Percentiles rank a stretch among this genome's conserved stretches.
These are phyloP conservation scores for Euura saliciscinereae DNA, from an alignment of 1,140 invertebrate genomes.

Conservation along the genomic window DNA sequence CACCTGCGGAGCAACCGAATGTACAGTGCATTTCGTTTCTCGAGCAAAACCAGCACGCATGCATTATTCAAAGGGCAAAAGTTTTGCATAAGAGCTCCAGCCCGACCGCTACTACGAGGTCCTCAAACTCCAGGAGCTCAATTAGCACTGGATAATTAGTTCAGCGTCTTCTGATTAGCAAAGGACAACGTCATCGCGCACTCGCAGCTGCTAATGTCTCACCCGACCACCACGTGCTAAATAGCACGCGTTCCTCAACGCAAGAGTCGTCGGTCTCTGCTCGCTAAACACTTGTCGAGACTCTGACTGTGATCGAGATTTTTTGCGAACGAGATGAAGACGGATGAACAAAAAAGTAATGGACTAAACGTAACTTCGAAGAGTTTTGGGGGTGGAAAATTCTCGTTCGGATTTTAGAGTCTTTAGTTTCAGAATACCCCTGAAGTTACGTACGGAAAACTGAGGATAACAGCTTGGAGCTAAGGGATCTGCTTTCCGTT, in stretches of 20 bases:
- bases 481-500: neutral
- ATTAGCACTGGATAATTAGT: slow-evolving; percentile 54
- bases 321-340: no score
- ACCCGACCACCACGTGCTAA: slow-evolving; percentile 43
- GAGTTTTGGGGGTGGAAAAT: no score
- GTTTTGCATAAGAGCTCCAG: slow-evolving; percentile 39
- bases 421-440: no score
- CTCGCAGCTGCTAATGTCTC: slow-evolving; percentile 40
- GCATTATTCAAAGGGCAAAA: slow-evolving; percentile 42
- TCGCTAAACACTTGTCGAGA: neutral
- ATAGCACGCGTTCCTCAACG: slow-evolving; percentile 35
- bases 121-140: slow-evolving; percentile 26
- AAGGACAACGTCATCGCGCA: slow-evolving; percentile 38
- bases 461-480: neutral
- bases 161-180: slow-evolving; percentile 47
- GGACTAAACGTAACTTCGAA: no score
- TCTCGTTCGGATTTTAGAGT: no score
- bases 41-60: slow-evolving; percentile 37
- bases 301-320: no score
- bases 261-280: neutral
- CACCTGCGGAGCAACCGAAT: slow-evolving; percentile 43
- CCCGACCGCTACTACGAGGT: slow-evolving; percentile 30
- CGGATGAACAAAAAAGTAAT: no score
- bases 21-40: slow-evolving; percentile 33
- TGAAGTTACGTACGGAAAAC: neutral